Conservation (phyloP, 2,113 vertebrate species). For the Felis chaus region DNA sequence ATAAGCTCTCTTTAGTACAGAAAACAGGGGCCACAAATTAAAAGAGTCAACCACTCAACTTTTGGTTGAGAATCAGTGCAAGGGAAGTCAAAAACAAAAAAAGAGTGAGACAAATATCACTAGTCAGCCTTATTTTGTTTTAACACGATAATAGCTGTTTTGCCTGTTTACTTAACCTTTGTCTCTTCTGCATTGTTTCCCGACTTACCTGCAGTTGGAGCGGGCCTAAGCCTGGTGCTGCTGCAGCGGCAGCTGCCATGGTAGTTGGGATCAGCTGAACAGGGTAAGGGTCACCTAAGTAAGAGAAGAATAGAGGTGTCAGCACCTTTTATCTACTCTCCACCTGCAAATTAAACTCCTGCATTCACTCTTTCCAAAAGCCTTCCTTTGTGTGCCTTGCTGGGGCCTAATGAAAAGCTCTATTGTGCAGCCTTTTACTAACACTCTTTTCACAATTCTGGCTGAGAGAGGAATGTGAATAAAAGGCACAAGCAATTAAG, state of each 20-base stretch:
- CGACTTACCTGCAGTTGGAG: conserved; percentile 97
- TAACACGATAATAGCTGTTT: conserved; percentile 62
- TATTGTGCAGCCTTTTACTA: conserved; percentile 95
- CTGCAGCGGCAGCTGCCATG: conserved; percentile 97
- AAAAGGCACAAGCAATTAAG: conserved; percentile 93
- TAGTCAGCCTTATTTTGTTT: not conserved
- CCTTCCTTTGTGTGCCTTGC: conserved; percentile 91
- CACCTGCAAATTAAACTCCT: conserved; percentile 91
- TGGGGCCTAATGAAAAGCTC: conserved; percentile 94
- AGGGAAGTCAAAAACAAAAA: conserved; percentile 55
- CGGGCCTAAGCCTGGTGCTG: conserved; percentile 94
- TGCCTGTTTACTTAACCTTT: conserved; percentile 82
- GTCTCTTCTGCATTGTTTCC: conserved; percentile 68
- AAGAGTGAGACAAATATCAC: not conserved
- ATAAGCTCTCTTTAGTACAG: not conserved
- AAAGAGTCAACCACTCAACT: not conserved
- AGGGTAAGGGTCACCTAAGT: conserved; percentile 97
- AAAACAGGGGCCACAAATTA: not conserved
- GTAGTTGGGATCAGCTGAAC: conserved; percentile 99
- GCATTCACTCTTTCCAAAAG: conserved; percentile 91
- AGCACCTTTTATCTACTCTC: conserved; percentile 89
- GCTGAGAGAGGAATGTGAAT: conserved; percentile 90
- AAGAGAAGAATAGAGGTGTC: conserved; percentile 88
- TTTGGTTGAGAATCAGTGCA: not conserved
- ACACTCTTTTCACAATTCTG: conserved; percentile 92